Evolutionary conservation across 37 sponge, comb jelly and placozoan species (phyloP), one percentile per base, ranked within the genome.

Genomic region (Beroe ovata): DNA sequence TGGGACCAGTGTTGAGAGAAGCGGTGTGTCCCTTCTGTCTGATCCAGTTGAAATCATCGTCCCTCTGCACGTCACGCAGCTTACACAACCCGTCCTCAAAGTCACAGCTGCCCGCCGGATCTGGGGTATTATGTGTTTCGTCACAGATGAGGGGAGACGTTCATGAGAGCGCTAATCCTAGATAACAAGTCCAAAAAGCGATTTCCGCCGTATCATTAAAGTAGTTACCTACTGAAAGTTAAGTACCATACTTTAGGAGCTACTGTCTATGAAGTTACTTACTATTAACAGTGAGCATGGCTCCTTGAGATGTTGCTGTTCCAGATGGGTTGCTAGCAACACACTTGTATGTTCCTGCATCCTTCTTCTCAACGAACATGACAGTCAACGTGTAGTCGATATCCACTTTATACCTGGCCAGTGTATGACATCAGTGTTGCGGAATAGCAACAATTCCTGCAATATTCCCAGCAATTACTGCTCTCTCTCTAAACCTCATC

Each of bases 281-380:
- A 77, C 84, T 77, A 25, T 77, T 77, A 54, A 77, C 28, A 40
- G 84, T 77, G 42, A 77, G 84, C n/a, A 21, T 77, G 0, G 84
- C 59, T 34, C 91, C 91, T 39, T 88, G 41, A 14, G 89, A 88
- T 20, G 39, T 89, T 1, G 60, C 84, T 0, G 34, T 18, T 2
- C 94, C 91, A 25, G 64, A 88, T 41, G 60, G 89, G 59, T 71
- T 88, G 22, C 19, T 29, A 64, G 90, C 91, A 21, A 92, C 47
- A 90, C 94, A 94, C 60, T 36, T 84, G 88, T 94, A 94, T 32
- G 36, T 59, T 18, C 94, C 94, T 4, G 89, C 91, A 72, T 92
- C 90, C 8, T 81, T 72, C 36, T 88, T 88, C 11, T 26, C 61
- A 37, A 89, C 90, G 26, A 66, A 35, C n/a, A 0, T 22, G 8